Evolutionary conservation across 2,797 vertebrate species (phyloP).

Genomic region (Xenopus petersii): DNA sequence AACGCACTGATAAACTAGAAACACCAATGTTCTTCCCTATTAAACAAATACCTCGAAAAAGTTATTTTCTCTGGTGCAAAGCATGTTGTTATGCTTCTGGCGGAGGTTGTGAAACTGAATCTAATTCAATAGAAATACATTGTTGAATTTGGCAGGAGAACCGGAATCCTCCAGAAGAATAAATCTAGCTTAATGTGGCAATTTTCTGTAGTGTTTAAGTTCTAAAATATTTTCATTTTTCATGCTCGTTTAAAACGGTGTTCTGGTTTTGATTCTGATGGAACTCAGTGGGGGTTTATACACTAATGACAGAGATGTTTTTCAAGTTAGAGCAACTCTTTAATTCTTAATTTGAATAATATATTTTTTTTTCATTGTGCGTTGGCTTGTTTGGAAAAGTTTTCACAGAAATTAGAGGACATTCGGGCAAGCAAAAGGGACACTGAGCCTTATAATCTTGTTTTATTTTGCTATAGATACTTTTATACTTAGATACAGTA

Average conservation of each 20-base stretch:
- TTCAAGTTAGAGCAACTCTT: too few relatives aligned
- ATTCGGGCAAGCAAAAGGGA: too few relatives aligned
- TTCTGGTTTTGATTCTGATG: too few relatives aligned
- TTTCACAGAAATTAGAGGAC: too few relatives aligned
- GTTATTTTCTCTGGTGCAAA: constrained; percentile 10
- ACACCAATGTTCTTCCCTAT: constrained; percentile 1
- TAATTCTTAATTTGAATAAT: too few relatives aligned
- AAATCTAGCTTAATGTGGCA: neutral
- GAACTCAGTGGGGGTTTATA: too few relatives aligned
- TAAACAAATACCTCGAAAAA: constrained; percentile 4
- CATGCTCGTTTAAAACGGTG: neutral
- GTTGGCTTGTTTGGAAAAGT: too few relatives aligned
- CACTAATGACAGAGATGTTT: too few relatives aligned
- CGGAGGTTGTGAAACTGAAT: neutral
- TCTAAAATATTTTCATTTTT: constrained; percentile 3
- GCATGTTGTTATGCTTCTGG: neutral
- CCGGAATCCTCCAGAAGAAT: neutral
- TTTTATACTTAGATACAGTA: too few relatives aligned
- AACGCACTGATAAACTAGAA: neutral
- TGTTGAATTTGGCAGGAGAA: constrained; percentile 4
- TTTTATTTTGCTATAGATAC: too few relatives aligned
- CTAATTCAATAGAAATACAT: constrained; percentile 5
- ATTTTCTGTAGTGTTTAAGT: constrained; percentile 1
- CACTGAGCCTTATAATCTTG: too few relatives aligned
- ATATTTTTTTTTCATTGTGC: too few relatives aligned